These are phyloP conservation scores for Onychostoma macrolepis DNA, from an alignment of 2,113 vertebrate species.

Conservation along the genomic window DNA sequence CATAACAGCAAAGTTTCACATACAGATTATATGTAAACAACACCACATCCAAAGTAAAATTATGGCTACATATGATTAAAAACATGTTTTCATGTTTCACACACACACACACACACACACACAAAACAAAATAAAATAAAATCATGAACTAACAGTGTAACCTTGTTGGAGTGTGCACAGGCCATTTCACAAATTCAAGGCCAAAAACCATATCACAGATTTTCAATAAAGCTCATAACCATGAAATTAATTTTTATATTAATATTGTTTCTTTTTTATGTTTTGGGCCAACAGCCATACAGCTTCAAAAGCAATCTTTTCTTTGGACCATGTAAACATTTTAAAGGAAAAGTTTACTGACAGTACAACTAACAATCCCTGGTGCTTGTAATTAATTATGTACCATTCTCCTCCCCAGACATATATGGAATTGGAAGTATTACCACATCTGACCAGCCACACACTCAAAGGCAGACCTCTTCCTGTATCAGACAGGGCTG, in stretches of 20 bases:
- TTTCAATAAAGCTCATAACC: background rate
- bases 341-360: background rate
- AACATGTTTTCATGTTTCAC: background rate
- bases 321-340: constrained; percentile 19
- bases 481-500: constrained; percentile 78
- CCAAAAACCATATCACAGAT: background rate
- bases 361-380: background rate
- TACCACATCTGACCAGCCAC: constrained; percentile 1
- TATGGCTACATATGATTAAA: background rate
- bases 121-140: background rate
- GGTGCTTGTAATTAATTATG: background rate
- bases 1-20: constrained; percentile 2
- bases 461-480: background rate
- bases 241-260: background rate
- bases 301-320: background rate
- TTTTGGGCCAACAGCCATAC: background rate
- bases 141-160: background rate
- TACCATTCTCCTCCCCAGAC: background rate
- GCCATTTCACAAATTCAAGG: constrained; percentile 10
- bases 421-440: background rate
- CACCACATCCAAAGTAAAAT: constrained; percentile 26
- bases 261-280: background rate
- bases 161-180: background rate
- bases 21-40: constrained; percentile 25
- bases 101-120: background rate